A percentile compares a stretch with the other conserved stretches of the same genome.
phyloP scores from a whole-genome alignment of 2,113 vertebrate genomes.

The Xiphias gladius region DNA sequence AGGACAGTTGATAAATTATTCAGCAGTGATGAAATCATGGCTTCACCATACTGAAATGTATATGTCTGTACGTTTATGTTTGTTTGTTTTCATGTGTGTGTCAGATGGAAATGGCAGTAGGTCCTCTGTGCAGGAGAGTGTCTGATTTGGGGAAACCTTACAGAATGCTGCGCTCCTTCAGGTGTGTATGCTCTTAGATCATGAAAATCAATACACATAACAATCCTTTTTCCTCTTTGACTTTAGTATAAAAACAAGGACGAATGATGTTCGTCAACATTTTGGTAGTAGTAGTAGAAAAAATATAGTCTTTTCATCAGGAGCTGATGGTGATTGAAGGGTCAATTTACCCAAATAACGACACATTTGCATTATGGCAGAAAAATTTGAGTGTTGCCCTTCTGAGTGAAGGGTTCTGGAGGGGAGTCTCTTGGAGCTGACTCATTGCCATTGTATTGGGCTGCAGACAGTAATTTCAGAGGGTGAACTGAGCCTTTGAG shows the following conservation, averaged over 20 bases:
- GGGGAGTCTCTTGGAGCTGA: too few species aligned
- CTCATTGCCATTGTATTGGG: too few species aligned
- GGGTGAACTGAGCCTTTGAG: too few species aligned
- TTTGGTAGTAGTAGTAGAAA: too few species aligned
- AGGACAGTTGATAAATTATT: neutral
- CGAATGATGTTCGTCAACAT: too few species aligned
- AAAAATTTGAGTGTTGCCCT: too few species aligned
- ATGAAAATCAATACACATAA: neutral
- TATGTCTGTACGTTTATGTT: constrained; percentile 10
- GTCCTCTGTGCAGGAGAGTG: constrained; percentile 93
- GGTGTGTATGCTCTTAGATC: constrained; percentile 80
- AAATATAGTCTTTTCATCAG: too few species aligned
- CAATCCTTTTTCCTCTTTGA: neutral
- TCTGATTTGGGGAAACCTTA: constrained; percentile 96
- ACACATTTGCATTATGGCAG: too few species aligned
- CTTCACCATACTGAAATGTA: rapidly evolving
- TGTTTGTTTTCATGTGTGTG: constrained; percentile 38
- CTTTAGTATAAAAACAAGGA: neutral
- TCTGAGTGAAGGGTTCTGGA: too few species aligned
- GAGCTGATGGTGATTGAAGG: too few species aligned
- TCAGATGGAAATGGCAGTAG: constrained; percentile 97
- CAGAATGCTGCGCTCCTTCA: constrained; percentile 94
- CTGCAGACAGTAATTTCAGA: too few species aligned
- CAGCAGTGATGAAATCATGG: neutral
- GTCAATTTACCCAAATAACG: too few species aligned